phyloP scores from a whole-genome alignment of 2,113 vertebrate species.

The Balaeniceps rex region DNA sequence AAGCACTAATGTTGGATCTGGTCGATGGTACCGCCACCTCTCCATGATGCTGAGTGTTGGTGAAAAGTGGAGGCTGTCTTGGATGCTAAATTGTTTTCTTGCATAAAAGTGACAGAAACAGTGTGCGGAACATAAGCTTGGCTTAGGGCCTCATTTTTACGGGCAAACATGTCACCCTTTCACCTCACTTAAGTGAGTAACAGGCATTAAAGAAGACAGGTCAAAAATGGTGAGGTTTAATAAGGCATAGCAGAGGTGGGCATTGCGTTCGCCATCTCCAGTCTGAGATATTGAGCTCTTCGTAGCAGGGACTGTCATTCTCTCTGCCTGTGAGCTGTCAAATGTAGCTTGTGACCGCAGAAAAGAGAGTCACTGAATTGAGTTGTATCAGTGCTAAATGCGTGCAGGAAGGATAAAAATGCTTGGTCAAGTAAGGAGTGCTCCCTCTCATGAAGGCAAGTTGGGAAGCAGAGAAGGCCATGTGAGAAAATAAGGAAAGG shows the following conservation, averaged over 20 bases:
- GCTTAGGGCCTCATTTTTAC: background rate
- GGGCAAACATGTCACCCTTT: background rate
- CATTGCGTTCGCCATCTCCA: background rate
- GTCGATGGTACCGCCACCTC: accelerated
- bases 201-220: background rate
- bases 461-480: background rate
- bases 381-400: background rate
- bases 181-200: background rate
- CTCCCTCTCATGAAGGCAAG: background rate
- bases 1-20: background rate
- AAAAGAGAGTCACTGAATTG: background rate
- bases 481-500: background rate
- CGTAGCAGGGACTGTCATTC: background rate
- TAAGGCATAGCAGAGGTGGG: background rate
- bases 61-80: background rate
- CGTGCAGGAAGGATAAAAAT: background rate
- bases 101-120: background rate
- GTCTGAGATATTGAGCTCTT: background rate
- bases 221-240: background rate
- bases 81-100: background rate
- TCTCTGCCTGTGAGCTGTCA: background rate
- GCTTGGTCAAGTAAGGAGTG: background rate
- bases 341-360: background rate
- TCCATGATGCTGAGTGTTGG: background rate
- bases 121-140: background rate